Evolutionary conservation across 53 echinoderm and acorn worm species (phyloP).

Genomic region (Holothuria leucospilota): DNA sequence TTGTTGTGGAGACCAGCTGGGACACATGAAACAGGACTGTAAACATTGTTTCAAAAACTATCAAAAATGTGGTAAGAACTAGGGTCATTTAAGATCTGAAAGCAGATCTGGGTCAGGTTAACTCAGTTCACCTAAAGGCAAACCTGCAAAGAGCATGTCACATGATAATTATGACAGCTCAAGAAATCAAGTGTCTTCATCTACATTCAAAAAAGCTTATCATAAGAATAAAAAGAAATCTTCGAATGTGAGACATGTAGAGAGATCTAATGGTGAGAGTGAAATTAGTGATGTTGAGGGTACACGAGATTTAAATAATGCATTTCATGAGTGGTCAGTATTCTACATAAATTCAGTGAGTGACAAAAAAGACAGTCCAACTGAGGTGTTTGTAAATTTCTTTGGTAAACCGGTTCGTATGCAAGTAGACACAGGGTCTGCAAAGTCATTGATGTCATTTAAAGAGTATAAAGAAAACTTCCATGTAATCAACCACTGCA

Average conservation of each 20-base stretch:
- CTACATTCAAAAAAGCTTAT: too few relatives aligned
- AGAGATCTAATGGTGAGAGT: too few relatives aligned
- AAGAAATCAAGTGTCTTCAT: background rate
- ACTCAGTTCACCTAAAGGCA: background rate
- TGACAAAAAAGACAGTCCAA: conserved; percentile 5
- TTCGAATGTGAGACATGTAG: background rate
- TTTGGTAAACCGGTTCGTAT: background rate
- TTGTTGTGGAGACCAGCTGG: conserved; percentile 8
- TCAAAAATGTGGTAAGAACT: conserved; percentile 17
- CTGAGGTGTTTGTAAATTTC: background rate
- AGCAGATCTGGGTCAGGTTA: background rate
- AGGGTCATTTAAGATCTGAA: background rate
- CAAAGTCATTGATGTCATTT: conserved; percentile 3
- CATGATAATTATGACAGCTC: background rate
- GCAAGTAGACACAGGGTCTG: conserved; percentile 41
- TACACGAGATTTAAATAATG: background rate
- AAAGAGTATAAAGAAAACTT: conserved; percentile 22
- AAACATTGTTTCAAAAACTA: background rate
- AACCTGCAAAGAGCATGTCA: background rate
- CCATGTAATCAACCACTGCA: background rate
- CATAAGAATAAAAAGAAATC: conserved; percentile 8
- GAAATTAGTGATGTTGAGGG: background rate
- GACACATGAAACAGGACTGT: conserved; percentile 12
- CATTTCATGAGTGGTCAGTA: background rate
- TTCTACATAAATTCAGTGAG: background rate